These are phyloP conservation scores for Miniopterus natalensis DNA, from an alignment of 2,113 vertebrate species.

Conservation along the genomic window DNA sequence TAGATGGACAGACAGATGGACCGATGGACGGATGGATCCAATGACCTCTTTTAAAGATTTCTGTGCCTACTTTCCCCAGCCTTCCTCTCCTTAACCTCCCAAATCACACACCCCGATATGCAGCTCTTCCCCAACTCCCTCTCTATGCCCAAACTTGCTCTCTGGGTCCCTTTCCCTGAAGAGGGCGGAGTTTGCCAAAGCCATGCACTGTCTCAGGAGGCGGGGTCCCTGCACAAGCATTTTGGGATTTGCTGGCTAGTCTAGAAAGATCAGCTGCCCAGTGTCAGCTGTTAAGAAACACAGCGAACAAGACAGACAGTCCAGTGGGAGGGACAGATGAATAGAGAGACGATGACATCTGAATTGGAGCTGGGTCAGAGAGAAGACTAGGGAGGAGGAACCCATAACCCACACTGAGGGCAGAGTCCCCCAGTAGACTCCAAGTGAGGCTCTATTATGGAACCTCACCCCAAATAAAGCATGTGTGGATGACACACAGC, in stretches of 20 bases:
- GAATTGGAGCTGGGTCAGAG: background rate
- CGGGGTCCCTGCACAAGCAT: constrained; percentile 17
- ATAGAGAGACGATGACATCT: background rate
- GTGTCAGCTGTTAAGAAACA: constrained; percentile 59
- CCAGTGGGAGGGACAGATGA: background rate
- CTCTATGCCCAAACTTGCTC: background rate
- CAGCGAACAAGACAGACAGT: constrained; percentile 10
- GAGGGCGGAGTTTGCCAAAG: background rate
- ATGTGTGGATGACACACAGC: background rate
- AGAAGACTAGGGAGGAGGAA: background rate
- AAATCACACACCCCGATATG: background rate
- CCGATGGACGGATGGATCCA: background rate
- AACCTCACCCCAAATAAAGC: background rate
- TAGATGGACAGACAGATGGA: background rate
- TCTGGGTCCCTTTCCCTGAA: background rate
- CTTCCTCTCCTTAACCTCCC: background rate
- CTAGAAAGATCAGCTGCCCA: constrained; percentile 52
- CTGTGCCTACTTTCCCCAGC: background rate
- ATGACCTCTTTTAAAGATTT: background rate
- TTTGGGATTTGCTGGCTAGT: constrained; percentile 60
- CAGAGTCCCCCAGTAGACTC: background rate
- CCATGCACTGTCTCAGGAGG: background rate
- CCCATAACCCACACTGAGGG: background rate
- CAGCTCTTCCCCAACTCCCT: background rate
- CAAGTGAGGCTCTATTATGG: background rate